Conservation (phyloP, 2,113 vertebrate species). For the Rhynchomys soricoides region DNA sequence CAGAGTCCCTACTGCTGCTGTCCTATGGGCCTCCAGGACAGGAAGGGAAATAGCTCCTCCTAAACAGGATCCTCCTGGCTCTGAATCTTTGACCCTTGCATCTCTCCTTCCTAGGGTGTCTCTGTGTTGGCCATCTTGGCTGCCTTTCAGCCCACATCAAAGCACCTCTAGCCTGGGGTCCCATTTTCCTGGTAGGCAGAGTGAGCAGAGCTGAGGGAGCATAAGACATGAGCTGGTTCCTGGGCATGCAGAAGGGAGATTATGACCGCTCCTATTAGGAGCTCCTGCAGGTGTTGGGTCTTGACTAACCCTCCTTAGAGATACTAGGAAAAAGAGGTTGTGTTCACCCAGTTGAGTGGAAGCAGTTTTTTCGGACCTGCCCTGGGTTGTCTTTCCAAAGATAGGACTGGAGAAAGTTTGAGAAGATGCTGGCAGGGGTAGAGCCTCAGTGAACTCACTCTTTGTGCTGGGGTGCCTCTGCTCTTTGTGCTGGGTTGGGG, state of each 20-base stretch:
- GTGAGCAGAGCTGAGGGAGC: not conserved
- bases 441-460: not conserved
- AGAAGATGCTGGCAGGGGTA: not conserved
- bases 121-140: not conserved
- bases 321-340: not conserved
- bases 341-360: not conserved
- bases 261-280: not conserved
- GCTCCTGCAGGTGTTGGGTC: not conserved
- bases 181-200: constrained; percentile 14
- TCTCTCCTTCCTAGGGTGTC: not conserved
- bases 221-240: not conserved
- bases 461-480: too few relatives aligned
- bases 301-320: not conserved
- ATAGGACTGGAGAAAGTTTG: not conserved
- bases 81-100: constrained; percentile 29
- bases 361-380: not conserved
- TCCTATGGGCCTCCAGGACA: not conserved
- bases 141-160: not conserved
- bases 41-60: not conserved
- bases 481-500: not conserved
- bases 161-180: not conserved
- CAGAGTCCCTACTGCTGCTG: not conserved
- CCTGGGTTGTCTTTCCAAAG: not conserved
- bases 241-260: not conserved
- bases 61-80: not conserved